Percentiles rank a stretch among this genome's conserved stretches.
These are phyloP conservation scores for Hyles vespertilio DNA, from an alignment of 1,140 invertebrate genomes.

Conservation along the genomic window DNA sequence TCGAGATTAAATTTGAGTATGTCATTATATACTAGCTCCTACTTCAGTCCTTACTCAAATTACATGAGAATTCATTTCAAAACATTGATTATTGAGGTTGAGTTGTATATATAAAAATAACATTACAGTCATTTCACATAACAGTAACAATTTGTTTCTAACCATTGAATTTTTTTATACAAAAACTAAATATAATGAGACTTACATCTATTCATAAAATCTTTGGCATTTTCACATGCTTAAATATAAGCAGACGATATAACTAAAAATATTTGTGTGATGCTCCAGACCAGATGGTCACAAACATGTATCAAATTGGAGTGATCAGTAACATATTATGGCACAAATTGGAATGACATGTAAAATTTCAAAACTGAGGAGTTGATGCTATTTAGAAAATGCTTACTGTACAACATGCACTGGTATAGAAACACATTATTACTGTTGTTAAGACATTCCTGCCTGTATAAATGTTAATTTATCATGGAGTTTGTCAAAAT, in stretches of 20 bases:
- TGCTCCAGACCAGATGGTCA: constrained; percentile 19
- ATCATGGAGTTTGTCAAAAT: constrained; percentile 60
- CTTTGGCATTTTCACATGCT: constrained; percentile 68
- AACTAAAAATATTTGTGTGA: constrained; percentile 38
- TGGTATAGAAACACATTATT: constrained; percentile 73
- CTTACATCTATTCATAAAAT: constrained; percentile 68
- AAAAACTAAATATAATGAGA: constrained; percentile 47
- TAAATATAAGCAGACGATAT: constrained; percentile 45
- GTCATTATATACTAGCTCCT: constrained; percentile 55
- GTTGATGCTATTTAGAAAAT: constrained; percentile 3
- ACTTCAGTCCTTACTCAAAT: constrained; percentile 66
- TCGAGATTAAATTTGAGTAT: constrained; percentile 50
- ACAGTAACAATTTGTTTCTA: constrained; percentile 75
- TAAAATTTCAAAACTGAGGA: neutral
- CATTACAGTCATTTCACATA: constrained; percentile 53
- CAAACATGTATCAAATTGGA: constrained; percentile 15
- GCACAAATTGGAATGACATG: constrained; percentile 9
- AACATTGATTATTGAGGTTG: constrained; percentile 60
- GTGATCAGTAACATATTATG: constrained; percentile 19
- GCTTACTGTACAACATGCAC: constrained; percentile 3
- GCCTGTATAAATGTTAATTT: constrained; percentile 44
- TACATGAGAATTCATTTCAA: constrained; percentile 55
- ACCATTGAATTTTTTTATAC: constrained; percentile 36
- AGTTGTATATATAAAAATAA: constrained; percentile 68
- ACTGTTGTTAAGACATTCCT: constrained; percentile 67